These are phyloP conservation scores for Sphaerophoria taeniata DNA, from an alignment of 2,888 invertebrate genomes.

Conservation along the genomic window DNA sequence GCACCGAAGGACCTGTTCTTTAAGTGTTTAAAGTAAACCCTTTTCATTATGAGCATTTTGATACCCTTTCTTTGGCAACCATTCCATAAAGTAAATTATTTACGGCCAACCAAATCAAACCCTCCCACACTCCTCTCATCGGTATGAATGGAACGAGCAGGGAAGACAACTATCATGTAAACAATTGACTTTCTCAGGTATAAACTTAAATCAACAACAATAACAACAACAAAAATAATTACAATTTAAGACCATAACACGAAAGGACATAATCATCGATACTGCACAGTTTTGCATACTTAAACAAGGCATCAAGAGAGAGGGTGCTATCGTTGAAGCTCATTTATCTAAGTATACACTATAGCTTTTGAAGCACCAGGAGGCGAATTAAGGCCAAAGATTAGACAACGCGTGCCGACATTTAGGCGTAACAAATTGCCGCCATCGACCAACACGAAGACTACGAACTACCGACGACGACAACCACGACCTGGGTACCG, in stretches of 20 bases:
- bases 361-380: conserved; percentile 33
- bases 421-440: conserved; percentile 82
- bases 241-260: conserved; percentile 63
- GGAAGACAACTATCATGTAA: conserved; percentile 47
- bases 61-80: conserved; percentile 31
- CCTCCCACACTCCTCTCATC: conserved; percentile 28
- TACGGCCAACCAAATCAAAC: conserved; percentile 76
- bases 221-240: conserved; percentile 26
- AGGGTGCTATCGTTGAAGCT: conserved; percentile 56
- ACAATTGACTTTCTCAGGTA: conserved; percentile 67
- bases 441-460: conserved; percentile 70
- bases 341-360: conserved; percentile 31
- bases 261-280: conserved; percentile 71
- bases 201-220: neutral
- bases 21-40: conserved; percentile 57
- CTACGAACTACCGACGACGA: too few species aligned
- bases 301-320: conserved; percentile 38
- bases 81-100: conserved; percentile 73
- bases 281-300: conserved; percentile 62
- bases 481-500: conserved; percentile 62
- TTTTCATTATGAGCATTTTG: conserved; percentile 70
- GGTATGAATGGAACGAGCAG: neutral
- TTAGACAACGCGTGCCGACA: conserved; percentile 79
- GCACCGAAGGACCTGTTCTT: conserved; percentile 52
- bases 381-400: conserved; percentile 73